Conservation (phyloP, 2,797 vertebrate genomes). For the Meda fulgida region DNA sequence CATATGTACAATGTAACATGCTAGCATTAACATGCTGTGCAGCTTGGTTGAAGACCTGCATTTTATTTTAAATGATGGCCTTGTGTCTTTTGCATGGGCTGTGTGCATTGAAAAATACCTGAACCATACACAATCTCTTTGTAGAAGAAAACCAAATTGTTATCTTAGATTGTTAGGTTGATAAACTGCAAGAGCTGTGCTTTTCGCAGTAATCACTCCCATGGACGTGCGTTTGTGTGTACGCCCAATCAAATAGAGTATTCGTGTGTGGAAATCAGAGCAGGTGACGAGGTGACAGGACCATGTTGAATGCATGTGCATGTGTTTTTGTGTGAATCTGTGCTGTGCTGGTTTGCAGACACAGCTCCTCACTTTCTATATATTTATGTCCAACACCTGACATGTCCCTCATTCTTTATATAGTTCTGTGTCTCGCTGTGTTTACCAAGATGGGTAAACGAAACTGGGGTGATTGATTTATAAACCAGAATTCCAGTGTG, state of each 20-base stretch:
- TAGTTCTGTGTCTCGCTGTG: neutral
- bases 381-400: slow-evolving; percentile 43
- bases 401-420: slow-evolving; percentile 33
- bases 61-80: slow-evolving; percentile 9
- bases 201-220: neutral
- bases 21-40: slow-evolving; percentile 50
- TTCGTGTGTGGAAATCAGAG: slow-evolving; percentile 50
- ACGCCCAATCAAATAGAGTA: slow-evolving; percentile 39
- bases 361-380: slow-evolving; percentile 39
- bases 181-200: neutral
- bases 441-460: slow-evolving; percentile 26
- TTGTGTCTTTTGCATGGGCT: neutral
- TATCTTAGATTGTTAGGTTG: slow-evolving; percentile 14
- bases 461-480: slow-evolving; percentile 8
- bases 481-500: neutral
- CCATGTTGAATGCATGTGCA: slow-evolving; percentile 34
- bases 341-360: slow-evolving; percentile 29
- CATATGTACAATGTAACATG: slow-evolving; percentile 58
- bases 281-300: slow-evolving; percentile 52
- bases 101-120: neutral
- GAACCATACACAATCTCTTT: slow-evolving; percentile 2
- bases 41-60: slow-evolving; percentile 11
- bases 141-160: slow-evolving; percentile 1
- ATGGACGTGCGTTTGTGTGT: slow-evolving; percentile 20
- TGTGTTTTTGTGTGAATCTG: slow-evolving; percentile 29